Conservation (phyloP, 2,113 vertebrate genomes). For the Microcebus ravelobensis region DNA sequence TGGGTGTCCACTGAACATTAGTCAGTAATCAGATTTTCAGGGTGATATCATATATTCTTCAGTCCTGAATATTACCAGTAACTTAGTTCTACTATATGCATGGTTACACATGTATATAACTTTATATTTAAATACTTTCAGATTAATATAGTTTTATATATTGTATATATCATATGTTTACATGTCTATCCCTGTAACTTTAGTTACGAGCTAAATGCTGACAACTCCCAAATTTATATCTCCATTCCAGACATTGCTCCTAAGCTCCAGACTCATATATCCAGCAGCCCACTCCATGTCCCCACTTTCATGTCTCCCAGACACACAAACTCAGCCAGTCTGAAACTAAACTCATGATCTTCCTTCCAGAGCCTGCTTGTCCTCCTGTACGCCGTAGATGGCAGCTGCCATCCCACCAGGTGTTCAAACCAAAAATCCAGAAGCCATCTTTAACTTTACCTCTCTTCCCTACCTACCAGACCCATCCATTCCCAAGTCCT, state of each 20-base stretch:
- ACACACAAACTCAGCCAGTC: background rate
- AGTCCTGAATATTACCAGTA: background rate
- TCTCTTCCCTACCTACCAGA: background rate
- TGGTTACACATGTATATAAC: background rate
- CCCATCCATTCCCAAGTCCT: background rate
- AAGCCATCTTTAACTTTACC: background rate
- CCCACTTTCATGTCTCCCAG: constrained; percentile 24
- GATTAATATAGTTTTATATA: background rate
- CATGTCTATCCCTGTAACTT: background rate
- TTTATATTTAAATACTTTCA: background rate
- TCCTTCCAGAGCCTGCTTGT: background rate
- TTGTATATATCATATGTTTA: background rate
- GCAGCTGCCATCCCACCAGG: background rate
- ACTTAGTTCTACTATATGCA: background rate
- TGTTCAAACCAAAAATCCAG: background rate
- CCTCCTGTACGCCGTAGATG: background rate
- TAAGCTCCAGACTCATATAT: constrained; percentile 53
- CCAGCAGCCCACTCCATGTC: constrained; percentile 20
- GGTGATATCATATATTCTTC: background rate
- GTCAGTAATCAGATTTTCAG: background rate
- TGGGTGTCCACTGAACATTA: background rate
- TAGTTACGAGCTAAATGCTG: constrained; percentile 48
- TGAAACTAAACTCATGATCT: background rate
- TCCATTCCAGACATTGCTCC: constrained; percentile 33
- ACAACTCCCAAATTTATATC: constrained; percentile 51